phyloP scores from a whole-genome alignment of 2,113 vertebrate genomes.

The Halichoerus grypus region DNA sequence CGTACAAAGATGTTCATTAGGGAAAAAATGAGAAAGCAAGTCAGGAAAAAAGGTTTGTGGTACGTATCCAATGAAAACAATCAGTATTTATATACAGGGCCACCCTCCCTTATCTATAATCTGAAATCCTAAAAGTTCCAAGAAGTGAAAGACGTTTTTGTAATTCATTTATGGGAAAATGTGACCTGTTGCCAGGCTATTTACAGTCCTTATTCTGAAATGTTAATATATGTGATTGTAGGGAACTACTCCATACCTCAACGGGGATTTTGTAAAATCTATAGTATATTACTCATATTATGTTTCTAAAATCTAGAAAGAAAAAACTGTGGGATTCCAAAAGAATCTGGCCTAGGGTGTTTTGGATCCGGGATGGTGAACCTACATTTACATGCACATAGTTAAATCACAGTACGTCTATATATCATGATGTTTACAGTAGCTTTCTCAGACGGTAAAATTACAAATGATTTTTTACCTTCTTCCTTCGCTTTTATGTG shows the following conservation, averaged over 20 bases:
- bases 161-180: background rate
- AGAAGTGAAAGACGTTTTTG: conserved; percentile 40
- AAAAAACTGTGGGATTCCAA: background rate
- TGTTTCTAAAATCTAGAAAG: conserved; percentile 38
- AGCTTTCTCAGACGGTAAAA: background rate
- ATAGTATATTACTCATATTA: background rate
- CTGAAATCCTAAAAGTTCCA: conserved; percentile 40
- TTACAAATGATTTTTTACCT: conserved; percentile 18
- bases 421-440: background rate
- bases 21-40: background rate
- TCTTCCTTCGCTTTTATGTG: conserved; percentile 9
- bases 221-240: background rate
- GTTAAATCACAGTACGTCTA: background rate
- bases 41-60: background rate
- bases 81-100: background rate
- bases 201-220: background rate
- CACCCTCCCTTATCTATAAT: background rate
- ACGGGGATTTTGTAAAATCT: background rate
- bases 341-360: background rate
- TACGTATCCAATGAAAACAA: conserved; percentile 11
- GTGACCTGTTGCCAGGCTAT: background rate
- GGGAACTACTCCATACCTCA: background rate
- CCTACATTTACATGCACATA: background rate
- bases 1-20: background rate
- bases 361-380: background rate